Evolutionary conservation across 2,113 vertebrate species (phyloP).

Genomic region (Sinocyclocheilus anshuiensis): DNA sequence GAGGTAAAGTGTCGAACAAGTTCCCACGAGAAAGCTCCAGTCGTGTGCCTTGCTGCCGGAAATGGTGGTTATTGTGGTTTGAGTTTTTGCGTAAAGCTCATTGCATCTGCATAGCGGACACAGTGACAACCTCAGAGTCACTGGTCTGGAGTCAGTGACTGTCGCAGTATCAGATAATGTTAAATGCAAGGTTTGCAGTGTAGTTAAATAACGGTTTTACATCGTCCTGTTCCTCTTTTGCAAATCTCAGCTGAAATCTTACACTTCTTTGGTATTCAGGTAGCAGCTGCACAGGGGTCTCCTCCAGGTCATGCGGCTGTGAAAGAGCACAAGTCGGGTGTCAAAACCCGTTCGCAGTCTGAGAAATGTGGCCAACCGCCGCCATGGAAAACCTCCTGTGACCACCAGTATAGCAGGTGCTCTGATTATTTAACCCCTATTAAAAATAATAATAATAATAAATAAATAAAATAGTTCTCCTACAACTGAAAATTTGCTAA

Average conservation of each 20-base stretch:
- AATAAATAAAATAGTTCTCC: too few species aligned
- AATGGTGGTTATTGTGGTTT: slow-evolving; percentile 79
- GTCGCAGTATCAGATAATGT: not conserved
- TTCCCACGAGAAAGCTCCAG: slow-evolving; percentile 85
- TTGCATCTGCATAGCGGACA: slow-evolving; percentile 27
- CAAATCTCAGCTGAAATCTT: slow-evolving; percentile 10
- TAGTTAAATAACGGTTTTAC: not conserved
- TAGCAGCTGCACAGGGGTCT: not conserved
- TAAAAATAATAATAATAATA: too few species aligned
- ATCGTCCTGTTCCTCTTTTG: not conserved
- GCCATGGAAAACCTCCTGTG: too few species aligned
- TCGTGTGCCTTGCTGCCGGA: slow-evolving; percentile 77
- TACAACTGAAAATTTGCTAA: too few species aligned
- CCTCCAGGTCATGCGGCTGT: not conserved
- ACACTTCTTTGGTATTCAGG: not conserved
- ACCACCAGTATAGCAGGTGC: too few species aligned
- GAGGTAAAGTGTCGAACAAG: slow-evolving; percentile 75
- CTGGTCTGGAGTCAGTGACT: slow-evolving; percentile 32
- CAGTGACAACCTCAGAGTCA: not conserved
- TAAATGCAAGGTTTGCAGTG: not conserved
- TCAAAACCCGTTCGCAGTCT: too few species aligned
- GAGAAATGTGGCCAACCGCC: too few species aligned
- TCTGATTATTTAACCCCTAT: too few species aligned
- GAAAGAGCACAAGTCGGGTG: not conserved
- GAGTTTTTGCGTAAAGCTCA: slow-evolving; percentile 46